A percentile compares a stretch with the other conserved stretches of the same genome.
Evolutionary conservation across 2,888 invertebrate species (phyloP).

Genomic region (Agapetus fuscipes): DNA sequence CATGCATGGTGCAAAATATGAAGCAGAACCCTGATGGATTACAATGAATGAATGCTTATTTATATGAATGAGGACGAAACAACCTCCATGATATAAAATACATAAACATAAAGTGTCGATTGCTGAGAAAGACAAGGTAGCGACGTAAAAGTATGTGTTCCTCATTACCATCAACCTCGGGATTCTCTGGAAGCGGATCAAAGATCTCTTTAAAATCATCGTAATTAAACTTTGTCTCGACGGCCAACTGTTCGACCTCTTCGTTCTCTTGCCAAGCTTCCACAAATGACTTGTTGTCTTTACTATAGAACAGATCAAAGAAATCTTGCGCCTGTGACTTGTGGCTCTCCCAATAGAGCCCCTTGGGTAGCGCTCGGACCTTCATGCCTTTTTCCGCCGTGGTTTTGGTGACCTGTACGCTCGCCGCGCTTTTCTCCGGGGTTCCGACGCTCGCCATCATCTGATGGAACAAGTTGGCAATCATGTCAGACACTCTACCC

Average conservation of each 20-base stretch:
- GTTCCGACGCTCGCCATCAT: constrained; percentile 13
- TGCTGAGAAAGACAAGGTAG: constrained; percentile 13
- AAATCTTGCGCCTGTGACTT: constrained; percentile 31
- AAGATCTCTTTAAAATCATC: constrained; percentile 28
- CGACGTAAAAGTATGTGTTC: constrained; percentile 11
- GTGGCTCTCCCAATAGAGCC: constrained; percentile 40
- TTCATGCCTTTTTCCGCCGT: constrained; percentile 25
- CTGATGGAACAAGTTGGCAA: constrained; percentile 17
- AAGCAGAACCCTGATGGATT: too few relatives aligned
- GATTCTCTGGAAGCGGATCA: constrained; percentile 6
- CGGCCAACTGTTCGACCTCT: constrained; percentile 25
- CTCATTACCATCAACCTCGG: constrained; percentile 19
- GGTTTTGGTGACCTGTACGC: constrained; percentile 6
- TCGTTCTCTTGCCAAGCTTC: constrained; percentile 31
- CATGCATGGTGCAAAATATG: too few relatives aligned
- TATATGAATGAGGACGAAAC: too few relatives aligned
- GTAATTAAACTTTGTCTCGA: constrained; percentile 41
- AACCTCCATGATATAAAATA: too few relatives aligned
- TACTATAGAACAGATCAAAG: constrained; percentile 36
- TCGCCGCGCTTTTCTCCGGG: constrained; percentile 3
- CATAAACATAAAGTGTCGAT: too few relatives aligned
- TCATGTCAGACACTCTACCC: constrained; percentile 17
- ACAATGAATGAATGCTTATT: too few relatives aligned
- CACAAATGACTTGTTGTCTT: constrained; percentile 29
- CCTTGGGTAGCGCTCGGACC: constrained; percentile 32